Evolutionary conservation across 2,113 vertebrate genomes (phyloP), one percentile per base, ranked within the genome.

Genomic region (Xyliphius kryptos): DNA sequence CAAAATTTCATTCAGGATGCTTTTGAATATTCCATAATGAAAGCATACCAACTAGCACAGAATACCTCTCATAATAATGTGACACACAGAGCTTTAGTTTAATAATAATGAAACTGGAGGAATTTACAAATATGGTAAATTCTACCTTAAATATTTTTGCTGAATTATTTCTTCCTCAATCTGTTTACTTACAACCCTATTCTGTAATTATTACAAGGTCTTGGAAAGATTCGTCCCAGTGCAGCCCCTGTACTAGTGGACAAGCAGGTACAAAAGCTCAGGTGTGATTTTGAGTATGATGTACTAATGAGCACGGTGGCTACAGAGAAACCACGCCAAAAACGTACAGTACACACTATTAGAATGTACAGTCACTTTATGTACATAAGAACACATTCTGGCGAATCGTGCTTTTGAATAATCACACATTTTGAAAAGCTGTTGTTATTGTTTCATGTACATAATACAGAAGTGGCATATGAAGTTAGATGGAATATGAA

Each of bases 381-480:
- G 13, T 43, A 43, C 40, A 52, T 47, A 46, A 58, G 50, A 40
- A 54, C 46, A 43, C 53, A 40, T 70, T 48, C 48, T 38, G 47
- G 58, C 58, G 37, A 38, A 63, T 43, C n/a, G n/a, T 64, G 55
- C 61, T 59, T 59, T 53, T 63, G 41, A 68, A 61, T 61, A 40
- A 61, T 68, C 58, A 51, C 47, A 44, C 46, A 64, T 13, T 26
- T 40, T 69, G 26, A 41, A 57, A 53, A 19, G 19, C 81, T 89
- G 85, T 89, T 86, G 86, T 78, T 88, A 6, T 91, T 87, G 88
- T 90, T 92, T 87, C 85, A 88, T 96, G 91, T 95, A 95, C 89
- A 96, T 93, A 85, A 83, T 90, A 88, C 89, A 92, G 89, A 92
- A 92, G 91, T 92, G 91, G 90, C 93, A 94, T 91, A 92, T 95